Percentiles rank a stretch among this genome's conserved stretches.
Conservation (phyloP, 2,888 invertebrate genomes). For the Gastracanthus pulcherrimus region DNA sequence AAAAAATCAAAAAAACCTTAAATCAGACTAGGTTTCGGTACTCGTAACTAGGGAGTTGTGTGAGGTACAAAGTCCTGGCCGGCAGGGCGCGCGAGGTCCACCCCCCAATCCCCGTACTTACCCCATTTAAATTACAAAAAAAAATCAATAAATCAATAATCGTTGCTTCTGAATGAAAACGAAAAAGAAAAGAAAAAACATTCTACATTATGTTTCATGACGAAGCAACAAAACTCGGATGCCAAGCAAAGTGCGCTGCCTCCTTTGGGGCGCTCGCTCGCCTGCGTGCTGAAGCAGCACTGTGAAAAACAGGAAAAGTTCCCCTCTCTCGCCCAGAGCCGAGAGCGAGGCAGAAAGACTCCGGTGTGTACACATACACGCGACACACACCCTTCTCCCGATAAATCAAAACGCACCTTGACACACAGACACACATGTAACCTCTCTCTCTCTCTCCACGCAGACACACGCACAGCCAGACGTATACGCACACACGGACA, state of each 20-base stretch:
- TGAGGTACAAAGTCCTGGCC: constrained; percentile 78
- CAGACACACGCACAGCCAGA: neutral
- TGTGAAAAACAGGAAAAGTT: constrained; percentile 10
- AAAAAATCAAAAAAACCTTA: constrained; percentile 24
- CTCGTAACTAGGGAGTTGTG: constrained; percentile 78
- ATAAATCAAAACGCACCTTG: constrained; percentile 52
- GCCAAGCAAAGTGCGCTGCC: constrained; percentile 50
- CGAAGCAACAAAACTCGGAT: constrained; percentile 56
- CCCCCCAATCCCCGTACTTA: constrained; percentile 76
- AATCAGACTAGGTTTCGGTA: constrained; percentile 76
- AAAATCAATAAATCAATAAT: constrained; percentile 56
- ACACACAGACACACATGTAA: constrained; percentile 24
- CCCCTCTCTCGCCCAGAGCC: constrained; percentile 22
- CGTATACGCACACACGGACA: neutral
- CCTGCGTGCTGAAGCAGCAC: constrained; percentile 43
- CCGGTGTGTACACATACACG: constrained; percentile 5
- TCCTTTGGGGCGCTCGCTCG: constrained; percentile 46
- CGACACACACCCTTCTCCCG: constrained; percentile 26
- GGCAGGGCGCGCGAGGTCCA: constrained; percentile 77
- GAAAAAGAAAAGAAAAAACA: neutral
- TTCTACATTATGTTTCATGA: constrained; percentile 50
- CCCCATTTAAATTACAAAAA: constrained; percentile 61
- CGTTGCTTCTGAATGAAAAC: constrained; percentile 37
- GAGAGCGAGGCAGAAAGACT: constrained; percentile 29
- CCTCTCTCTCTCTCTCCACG: no score